Evolutionary conservation across 2,113 vertebrate genomes (phyloP), one percentile per base, ranked within the genome.

Genomic region (Choloepus hoffmanni): DNA sequence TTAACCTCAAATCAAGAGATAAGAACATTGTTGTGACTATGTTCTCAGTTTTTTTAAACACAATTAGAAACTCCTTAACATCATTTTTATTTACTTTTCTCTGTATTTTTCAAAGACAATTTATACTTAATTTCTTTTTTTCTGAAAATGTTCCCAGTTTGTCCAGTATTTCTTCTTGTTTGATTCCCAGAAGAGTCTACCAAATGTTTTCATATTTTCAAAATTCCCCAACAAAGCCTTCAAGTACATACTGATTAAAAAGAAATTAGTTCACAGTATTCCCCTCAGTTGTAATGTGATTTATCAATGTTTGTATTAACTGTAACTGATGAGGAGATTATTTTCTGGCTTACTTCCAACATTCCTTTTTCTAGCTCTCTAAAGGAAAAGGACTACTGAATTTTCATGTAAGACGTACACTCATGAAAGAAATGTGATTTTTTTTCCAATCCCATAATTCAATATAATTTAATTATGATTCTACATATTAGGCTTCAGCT

Each of bases 241-340:
- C 0, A 36, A 95, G 82, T 89, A 63, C 73, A 89, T 79, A 90
- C 36, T 97, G 91, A 96, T 96, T 89, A 86, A 78, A 86, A 88
- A 90, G 86, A 95, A 96, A 96, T 96, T 94, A 95, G 48, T 87
- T 91, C 60, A 33, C 33, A 94, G 93, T 68, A 79, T 82, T 93
- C 77, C 94, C 36, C 83, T 95, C 68, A 63, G 36, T 87, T 84
- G 24, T 67, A 96, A 92, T 55, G 63, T 60, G 67, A 48, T 73
- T 91, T 94, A 92, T 96, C 89, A 95, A 96, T 89, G 91, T 83
- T 96, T 94, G 85, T 94, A 95, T 94, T 96, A 97, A 96, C 96
- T 89, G 73, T 78, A 85, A 83, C 45, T 94, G 89, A 96, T 96
- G 78, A 95, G 88, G 73, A 96, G 82, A 92, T 96, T 91, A 82